Evolutionary conservation across 2,113 vertebrate genomes (phyloP).

Genomic region (Piprites chloris): DNA sequence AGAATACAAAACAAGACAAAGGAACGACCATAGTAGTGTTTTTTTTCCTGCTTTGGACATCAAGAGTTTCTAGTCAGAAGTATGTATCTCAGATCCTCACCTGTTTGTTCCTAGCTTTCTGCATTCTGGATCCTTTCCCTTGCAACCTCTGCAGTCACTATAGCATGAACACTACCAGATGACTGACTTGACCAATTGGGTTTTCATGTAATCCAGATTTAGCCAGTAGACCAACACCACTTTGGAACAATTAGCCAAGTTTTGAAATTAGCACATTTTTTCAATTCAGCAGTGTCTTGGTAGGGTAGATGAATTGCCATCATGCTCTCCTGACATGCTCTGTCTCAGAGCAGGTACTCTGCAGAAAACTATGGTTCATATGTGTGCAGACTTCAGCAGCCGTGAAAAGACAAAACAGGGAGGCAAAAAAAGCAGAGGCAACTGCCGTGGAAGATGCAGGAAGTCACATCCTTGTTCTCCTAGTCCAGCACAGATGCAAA

Average conservation of each 20-base stretch:
- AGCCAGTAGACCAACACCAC: background rate
- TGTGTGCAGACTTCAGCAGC: accelerated
- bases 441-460: background rate
- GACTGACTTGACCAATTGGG: background rate
- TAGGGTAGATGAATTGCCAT: accelerated
- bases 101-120: background rate
- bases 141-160: background rate
- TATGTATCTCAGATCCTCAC: background rate
- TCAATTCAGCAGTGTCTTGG: background rate
- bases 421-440: background rate
- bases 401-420: background rate
- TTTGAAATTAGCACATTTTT: background rate
- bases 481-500: background rate
- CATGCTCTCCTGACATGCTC: background rate
- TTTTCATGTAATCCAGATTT: background rate
- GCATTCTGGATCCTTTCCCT: background rate
- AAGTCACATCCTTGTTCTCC: background rate
- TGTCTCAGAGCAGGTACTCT: background rate
- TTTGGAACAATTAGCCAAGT: background rate
- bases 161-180: background rate
- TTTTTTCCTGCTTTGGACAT: background rate
- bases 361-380: background rate
- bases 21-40: accelerated
- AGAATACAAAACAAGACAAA: background rate
- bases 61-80: background rate